Evolutionary conservation across 2,797 vertebrate species (phyloP).

Genomic region (Enteromius radiatus): DNA sequence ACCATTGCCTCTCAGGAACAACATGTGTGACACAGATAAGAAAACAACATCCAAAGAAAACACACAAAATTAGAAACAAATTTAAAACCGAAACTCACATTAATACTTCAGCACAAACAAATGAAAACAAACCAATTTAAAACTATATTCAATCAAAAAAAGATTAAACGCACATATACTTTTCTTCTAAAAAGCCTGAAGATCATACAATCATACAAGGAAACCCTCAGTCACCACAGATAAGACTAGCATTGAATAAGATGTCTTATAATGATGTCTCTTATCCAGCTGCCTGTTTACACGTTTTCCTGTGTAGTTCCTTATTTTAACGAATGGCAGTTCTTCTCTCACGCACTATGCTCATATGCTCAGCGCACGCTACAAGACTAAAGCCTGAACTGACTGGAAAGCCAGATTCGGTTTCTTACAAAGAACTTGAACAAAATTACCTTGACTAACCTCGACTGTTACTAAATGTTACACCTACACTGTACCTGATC

Average conservation of each 20-base stretch:
- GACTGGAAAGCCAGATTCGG: neutral
- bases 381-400: neutral
- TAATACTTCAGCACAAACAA: neutral
- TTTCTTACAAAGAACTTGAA: neutral
- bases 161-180: neutral
- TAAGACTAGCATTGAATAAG: constrained; percentile 2
- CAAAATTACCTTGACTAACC: neutral
- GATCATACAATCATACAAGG: neutral
- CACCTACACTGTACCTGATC: neutral
- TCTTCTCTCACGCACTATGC: neutral
- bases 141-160: neutral
- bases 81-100: constrained; percentile 13
- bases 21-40: constrained; percentile 58
- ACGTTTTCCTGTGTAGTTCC: constrained; percentile 8
- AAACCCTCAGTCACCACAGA: constrained; percentile 4
- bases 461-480: neutral
- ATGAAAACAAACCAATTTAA: neutral
- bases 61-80: constrained; percentile 12
- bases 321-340: neutral
- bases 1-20: constrained; percentile 59
- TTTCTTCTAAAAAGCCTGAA: neutral
- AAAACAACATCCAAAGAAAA: constrained; percentile 7
- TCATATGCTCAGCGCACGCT: neutral
- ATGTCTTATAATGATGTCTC: constrained; percentile 17
- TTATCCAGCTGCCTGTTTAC: neutral